Conservation (phyloP, 2,797 vertebrate genomes). For the Dallia pectoralis region DNA sequence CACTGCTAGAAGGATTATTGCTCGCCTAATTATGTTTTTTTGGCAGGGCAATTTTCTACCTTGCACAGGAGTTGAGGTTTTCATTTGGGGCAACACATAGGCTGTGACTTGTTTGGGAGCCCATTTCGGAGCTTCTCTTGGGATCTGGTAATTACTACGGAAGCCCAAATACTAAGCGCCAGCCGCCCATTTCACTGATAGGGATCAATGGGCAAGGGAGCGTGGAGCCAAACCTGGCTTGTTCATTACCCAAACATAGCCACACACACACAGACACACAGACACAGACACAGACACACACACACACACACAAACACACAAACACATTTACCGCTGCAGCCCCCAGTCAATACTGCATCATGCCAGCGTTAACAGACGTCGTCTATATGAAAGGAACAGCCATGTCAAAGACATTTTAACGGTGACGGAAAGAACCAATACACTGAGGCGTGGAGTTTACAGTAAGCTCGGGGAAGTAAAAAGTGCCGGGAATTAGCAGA, state of each 20-base stretch:
- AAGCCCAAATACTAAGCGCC: constrained; percentile 67
- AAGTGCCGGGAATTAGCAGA: background rate
- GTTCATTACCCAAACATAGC: background rate
- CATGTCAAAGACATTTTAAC: constrained; percentile 1
- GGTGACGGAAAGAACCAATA: constrained; percentile 2
- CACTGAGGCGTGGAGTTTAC: background rate
- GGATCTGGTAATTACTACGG: constrained; percentile 67
- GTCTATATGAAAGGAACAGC: constrained; percentile 1
- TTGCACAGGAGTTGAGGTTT: constrained; percentile 7
- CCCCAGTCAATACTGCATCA: background rate
- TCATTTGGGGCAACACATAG: background rate
- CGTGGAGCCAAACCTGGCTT: constrained; percentile 28
- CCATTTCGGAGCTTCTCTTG: constrained; percentile 45
- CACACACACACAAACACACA: background rate
- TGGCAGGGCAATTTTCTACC: constrained; percentile 40
- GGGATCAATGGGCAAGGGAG: constrained; percentile 59
- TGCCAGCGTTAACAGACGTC: background rate
- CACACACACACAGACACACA: too few species aligned
- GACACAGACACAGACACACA: too few species aligned
- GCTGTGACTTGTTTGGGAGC: constrained; percentile 43
- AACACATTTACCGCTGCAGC: background rate
- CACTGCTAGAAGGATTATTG: constrained; percentile 42
- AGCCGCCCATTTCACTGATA: constrained; percentile 64
- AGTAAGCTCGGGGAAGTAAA: background rate
- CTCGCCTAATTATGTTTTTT: constrained; percentile 36